phyloP scores from a whole-genome alignment of 2,888 invertebrate genomes.

The Micoletzkya japonica region DNA sequence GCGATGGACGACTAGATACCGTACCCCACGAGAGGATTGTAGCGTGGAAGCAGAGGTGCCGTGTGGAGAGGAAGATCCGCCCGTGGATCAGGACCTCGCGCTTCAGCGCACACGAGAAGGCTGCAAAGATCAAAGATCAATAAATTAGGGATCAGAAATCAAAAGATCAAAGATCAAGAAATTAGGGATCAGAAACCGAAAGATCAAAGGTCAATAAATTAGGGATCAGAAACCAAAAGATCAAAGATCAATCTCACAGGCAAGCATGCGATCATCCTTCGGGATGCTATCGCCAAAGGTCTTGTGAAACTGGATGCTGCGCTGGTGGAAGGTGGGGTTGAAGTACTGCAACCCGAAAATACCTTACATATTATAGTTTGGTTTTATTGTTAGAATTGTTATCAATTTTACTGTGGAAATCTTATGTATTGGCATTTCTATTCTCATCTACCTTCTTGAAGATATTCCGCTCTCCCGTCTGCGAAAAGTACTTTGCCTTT shows the following conservation, averaged over 20 bases:
- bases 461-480: neutral
- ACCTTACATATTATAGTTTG: neutral
- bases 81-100: conserved; percentile 94
- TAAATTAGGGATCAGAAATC: no score
- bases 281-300: conserved; percentile 38
- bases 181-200: no score
- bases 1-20: conserved; percentile 59
- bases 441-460: conserved; percentile 14
- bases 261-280: conserved; percentile 39
- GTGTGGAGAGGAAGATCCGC: conserved; percentile 89
- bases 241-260: conserved; percentile 40
- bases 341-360: conserved; percentile 16
- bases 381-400: neutral
- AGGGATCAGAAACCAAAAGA: no score
- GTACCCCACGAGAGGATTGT: conserved; percentile 98
- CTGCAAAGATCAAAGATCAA: conserved; percentile 74
- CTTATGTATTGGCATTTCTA: neutral
- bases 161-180: no score
- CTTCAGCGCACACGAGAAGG: conserved; percentile 95
- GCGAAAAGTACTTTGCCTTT: conserved; percentile 27
- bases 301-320: conserved; percentile 41
- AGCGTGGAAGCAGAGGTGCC: conserved; percentile 93
- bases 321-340: conserved; percentile 44
- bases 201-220: neutral
- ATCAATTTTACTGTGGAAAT: neutral